Evolutionary conservation across 2,113 vertebrate species (phyloP).

Genomic region (Zosterops pallidus): DNA sequence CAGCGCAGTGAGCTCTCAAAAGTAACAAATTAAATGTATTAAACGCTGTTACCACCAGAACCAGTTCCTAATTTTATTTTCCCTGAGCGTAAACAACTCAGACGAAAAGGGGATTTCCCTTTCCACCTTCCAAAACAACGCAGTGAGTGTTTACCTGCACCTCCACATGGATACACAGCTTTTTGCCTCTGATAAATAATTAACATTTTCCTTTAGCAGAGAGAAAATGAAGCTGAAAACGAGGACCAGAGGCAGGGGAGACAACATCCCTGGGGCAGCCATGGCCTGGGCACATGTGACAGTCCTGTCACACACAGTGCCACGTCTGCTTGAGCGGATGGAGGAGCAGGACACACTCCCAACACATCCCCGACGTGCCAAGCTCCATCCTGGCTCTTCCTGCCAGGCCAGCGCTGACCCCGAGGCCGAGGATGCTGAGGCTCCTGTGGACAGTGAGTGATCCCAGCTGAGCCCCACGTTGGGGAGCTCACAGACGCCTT

Average conservation of each 20-base stretch:
- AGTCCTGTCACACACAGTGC: neutral
- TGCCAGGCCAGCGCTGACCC: neutral
- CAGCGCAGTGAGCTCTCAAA: fast-evolving
- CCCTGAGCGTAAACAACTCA: fast-evolving
- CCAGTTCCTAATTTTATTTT: neutral
- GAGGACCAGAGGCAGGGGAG: neutral
- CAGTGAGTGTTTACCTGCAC: neutral
- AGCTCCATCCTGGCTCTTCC: neutral
- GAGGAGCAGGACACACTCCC: neutral
- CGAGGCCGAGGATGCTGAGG: neutral
- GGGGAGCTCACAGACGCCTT: neutral
- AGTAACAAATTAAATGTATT: neutral
- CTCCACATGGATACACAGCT: neutral
- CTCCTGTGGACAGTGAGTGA: neutral
- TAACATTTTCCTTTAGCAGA: neutral
- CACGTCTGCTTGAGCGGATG: fast-evolving
- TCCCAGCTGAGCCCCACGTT: fast-evolving
- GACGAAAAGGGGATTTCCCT: neutral
- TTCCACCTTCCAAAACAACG: neutral
- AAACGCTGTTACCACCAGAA: neutral
- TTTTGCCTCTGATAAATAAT: neutral
- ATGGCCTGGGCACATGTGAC: fast-evolving
- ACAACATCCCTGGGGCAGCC: fast-evolving
- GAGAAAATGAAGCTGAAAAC: neutral
- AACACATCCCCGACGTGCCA: fast-evolving